Evolutionary conservation across 2,797 vertebrate species (phyloP), one percentile per base, ranked within the genome.

Genomic region (Peromyscus aztecus): DNA sequence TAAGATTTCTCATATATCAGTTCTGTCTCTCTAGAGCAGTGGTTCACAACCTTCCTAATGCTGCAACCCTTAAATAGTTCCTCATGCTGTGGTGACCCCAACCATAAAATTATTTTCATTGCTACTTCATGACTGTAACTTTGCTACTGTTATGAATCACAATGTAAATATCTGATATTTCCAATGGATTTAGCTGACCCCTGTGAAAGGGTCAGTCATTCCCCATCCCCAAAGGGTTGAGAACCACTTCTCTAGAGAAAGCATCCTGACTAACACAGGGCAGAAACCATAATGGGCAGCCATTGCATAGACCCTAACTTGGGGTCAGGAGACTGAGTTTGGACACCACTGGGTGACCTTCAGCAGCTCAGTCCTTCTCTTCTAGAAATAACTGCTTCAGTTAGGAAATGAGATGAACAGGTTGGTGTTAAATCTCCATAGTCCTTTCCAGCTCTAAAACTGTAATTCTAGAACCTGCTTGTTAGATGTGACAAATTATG

Each of bases 401-500:
- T 43, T 90, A 89, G 9, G 76, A 84, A 95, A 90, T 52, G 6
- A 95, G 96, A 69, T 12, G 23, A 83, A 0, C 88, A 24, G n/a
- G 31, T 55, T 24, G 46, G n/a, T 88, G 57, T 94, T 92, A 87
- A 89, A 78, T n/a, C 71, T 91, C 49, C 52, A 29, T 85, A 67
- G 84, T 89, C 43, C 19, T 87, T 97, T 93, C 49, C 87, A 91
- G 73, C 73, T 95, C 17, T 46, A 81, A 91, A 93, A 63, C 59
- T 95, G 29, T 78, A 84, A 90, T 91, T 92, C 71, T 91, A 93
- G 88, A 97, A 91, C 89, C 93, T 94, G 81, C 94, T 94, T 91
- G 65, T 69, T 95, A 96, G 73, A 73, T 90, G 73, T 97, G 97
- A 97, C 94, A 97, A 97, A 96, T 97, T 93, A 90, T 94, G 90